Evolutionary conservation across 2,113 vertebrate genomes (phyloP).

Genomic region (Galbula dea): DNA sequence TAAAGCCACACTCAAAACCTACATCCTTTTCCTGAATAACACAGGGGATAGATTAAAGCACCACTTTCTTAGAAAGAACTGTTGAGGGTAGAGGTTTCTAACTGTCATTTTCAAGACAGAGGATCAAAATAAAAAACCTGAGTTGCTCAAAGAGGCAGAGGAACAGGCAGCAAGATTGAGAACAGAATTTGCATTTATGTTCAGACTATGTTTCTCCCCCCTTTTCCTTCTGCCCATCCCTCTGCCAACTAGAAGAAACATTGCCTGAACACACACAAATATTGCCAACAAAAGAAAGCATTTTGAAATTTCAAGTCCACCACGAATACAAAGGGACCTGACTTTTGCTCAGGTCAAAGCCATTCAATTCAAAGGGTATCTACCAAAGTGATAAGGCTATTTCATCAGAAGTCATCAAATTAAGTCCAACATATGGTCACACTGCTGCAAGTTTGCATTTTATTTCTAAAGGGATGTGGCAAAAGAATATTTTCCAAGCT

Average conservation of each 20-base stretch:
- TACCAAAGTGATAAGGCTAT: not conserved
- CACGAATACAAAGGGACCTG: not conserved
- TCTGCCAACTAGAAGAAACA: not conserved
- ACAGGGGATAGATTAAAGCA: not conserved
- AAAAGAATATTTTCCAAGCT: conserved; percentile 17
- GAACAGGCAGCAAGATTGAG: not conserved
- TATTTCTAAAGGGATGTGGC: not conserved
- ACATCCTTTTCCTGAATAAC: not conserved
- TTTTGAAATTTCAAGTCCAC: not conserved
- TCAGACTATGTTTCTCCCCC: not conserved
- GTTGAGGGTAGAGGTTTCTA: not conserved
- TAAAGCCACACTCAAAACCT: not conserved
- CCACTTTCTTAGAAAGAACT: not conserved
- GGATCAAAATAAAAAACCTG: not conserved
- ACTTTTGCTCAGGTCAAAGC: not conserved
- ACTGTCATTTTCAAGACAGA: not conserved
- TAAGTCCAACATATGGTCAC: not conserved
- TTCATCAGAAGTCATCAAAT: not conserved
- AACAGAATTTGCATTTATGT: not conserved
- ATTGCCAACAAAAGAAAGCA: not conserved
- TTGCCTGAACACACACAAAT: not conserved
- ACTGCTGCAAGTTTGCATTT: not conserved
- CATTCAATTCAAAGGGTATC: not conserved
- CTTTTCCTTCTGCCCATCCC: not conserved
- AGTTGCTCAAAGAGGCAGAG: not conserved